These are phyloP conservation scores for Paralichthys olivaceus DNA, from an alignment of 2,113 vertebrate genomes.

Conservation along the genomic window DNA sequence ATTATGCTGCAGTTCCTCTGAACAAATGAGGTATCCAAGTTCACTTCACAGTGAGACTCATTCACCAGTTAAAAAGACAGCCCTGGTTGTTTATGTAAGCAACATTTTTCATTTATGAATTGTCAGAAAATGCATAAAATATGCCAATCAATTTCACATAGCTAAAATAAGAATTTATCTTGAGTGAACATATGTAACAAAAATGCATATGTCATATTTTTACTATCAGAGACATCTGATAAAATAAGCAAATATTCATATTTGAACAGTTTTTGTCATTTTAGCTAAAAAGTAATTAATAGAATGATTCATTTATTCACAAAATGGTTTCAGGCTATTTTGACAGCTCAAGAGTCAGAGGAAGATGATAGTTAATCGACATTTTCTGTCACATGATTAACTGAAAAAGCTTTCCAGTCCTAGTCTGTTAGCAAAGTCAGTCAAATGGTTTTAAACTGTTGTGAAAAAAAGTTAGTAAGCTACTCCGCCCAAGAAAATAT, in stretches of 20 bases:
- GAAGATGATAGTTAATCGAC: too few species aligned
- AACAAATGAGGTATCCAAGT: constrained; percentile 12
- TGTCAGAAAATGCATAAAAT: too few species aligned
- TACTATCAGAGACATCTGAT: neutral
- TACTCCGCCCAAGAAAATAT: neutral
- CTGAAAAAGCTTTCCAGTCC: neutral
- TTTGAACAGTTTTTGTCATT: neutral
- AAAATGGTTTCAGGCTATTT: neutral
- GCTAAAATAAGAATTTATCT: too few species aligned
- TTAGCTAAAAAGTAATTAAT: neutral
- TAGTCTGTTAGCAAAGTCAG: neutral
- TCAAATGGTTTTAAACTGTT: neutral
- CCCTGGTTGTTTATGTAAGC: neutral
- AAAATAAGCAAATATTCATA: neutral
- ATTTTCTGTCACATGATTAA: neutral
- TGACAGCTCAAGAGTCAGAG: too few species aligned
- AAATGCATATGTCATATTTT: neutral
- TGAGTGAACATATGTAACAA: too few species aligned
- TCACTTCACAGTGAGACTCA: constrained; percentile 7
- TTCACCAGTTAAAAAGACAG: neutral
- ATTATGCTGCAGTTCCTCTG: neutral
- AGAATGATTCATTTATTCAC: neutral
- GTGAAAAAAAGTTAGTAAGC: neutral
- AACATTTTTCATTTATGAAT: neutral
- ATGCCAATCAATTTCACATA: too few species aligned